Conservation (phyloP, 2,797 vertebrate genomes). For the Leptodactylus fallax region DNA sequence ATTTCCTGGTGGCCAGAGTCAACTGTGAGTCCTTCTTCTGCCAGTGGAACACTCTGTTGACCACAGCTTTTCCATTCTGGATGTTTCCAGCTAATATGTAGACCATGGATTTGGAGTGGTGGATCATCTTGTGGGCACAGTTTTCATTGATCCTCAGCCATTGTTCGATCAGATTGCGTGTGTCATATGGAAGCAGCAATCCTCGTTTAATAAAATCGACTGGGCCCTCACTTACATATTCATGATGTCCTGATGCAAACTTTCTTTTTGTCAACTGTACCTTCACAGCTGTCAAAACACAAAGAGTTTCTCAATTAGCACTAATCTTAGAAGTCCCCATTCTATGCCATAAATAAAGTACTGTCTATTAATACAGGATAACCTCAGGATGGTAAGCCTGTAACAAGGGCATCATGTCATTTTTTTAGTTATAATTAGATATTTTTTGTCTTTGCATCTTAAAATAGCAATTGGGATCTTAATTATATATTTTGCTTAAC, state of each 20-base stretch:
- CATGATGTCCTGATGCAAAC: constrained; percentile 71
- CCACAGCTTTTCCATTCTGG: constrained; percentile 74
- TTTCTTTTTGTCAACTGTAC: constrained; percentile 82
- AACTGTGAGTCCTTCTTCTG: constrained; percentile 83
- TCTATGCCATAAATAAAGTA: neutral
- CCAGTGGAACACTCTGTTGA: constrained; percentile 84
- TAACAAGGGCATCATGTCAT: neutral
- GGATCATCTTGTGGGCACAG: constrained; percentile 77
- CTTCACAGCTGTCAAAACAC: constrained; percentile 76
- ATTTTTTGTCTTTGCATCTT: neutral
- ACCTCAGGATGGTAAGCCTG: neutral
- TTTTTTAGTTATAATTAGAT: neutral
- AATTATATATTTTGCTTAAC: constrained; percentile 29
- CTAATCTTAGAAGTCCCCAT: neutral
- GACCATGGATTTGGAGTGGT: constrained; percentile 76
- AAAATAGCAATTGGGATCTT: constrained; percentile 3
- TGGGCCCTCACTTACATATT: constrained; percentile 82
- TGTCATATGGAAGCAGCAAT: constrained; percentile 84
- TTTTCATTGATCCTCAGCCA: constrained; percentile 88
- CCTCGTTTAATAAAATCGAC: constrained; percentile 85
- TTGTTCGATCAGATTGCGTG: constrained; percentile 81
- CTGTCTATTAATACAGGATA: neutral
- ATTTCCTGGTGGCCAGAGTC: constrained; percentile 81
- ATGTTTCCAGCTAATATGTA: constrained; percentile 83
- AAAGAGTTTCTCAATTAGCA: constrained; percentile 63